These are phyloP conservation scores for Synanthedon tipuliformis DNA, from an alignment of 2,888 invertebrate species.

Conservation along the genomic window DNA sequence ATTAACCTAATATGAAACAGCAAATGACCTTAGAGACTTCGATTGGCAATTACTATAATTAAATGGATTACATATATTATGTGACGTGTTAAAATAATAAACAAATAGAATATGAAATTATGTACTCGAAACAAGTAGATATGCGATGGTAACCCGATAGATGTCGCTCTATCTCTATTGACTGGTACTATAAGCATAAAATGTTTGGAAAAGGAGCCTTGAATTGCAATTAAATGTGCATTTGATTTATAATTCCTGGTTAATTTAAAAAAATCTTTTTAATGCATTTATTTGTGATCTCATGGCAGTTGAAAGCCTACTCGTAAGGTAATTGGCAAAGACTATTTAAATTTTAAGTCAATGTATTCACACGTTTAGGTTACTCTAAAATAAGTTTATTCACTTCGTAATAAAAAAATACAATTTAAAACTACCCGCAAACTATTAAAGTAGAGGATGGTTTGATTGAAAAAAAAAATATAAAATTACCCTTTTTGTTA, in stretches of 20 bases:
- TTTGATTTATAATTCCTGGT: conserved; percentile 24
- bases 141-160: too few relatives aligned
- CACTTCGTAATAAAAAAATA: neutral
- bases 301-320: conserved; percentile 31
- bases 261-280: conserved; percentile 15
- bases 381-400: neutral
- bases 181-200: too few relatives aligned
- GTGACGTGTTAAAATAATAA: too few relatives aligned
- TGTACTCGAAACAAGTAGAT: too few relatives aligned
- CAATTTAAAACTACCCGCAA: neutral
- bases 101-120: too few relatives aligned
- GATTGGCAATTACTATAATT: too few relatives aligned
- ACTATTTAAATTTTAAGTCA: conserved; percentile 7
- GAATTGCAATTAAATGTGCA: conserved; percentile 9
- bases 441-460: neutral
- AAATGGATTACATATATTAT: too few relatives aligned
- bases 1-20: too few relatives aligned
- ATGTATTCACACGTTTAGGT: neutral
- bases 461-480: neutral
- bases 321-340: conserved; percentile 14
- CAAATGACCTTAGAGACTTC: too few relatives aligned
- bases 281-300: conserved; percentile 66
- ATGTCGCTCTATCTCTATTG: too few relatives aligned
- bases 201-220: too few relatives aligned
- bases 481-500: conserved; percentile 1